These are phyloP conservation scores for Helarctos malayanus DNA, from an alignment of 2,797 vertebrate genomes.

Conservation along the genomic window DNA sequence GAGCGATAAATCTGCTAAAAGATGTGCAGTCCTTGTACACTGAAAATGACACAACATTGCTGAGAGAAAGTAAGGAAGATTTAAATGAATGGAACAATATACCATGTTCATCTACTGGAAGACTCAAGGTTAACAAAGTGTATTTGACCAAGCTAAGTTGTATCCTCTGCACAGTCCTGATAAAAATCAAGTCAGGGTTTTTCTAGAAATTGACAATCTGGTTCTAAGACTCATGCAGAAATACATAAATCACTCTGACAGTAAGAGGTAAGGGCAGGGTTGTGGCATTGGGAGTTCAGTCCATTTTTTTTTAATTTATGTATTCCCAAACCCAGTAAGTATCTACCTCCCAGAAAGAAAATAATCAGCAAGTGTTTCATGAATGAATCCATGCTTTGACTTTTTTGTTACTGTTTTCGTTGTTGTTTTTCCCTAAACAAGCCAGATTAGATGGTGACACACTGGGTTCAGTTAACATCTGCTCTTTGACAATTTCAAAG, in stretches of 20 bases:
- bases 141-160: not conserved
- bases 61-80: not conserved
- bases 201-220: not conserved
- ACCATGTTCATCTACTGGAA: not conserved
- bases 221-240: not conserved
- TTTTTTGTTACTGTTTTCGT: not conserved
- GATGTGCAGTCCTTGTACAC: not conserved
- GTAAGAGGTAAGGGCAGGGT: not conserved
- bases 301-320: not conserved
- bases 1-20: conserved; percentile 3
- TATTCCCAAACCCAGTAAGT: not conserved
- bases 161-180: not conserved
- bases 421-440: not conserved
- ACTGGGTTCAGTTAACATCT: not conserved
- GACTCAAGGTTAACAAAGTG: not conserved
- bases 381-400: not conserved
- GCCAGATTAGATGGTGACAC: not conserved
- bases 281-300: not conserved
- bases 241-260: not conserved
- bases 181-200: not conserved
- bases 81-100: not conserved
- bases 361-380: not conserved
- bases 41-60: not conserved
- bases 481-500: not conserved
- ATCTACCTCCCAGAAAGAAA: not conserved